Conservation (phyloP, 2,888 invertebrate species). For the Steinernema scapterisci region DNA sequence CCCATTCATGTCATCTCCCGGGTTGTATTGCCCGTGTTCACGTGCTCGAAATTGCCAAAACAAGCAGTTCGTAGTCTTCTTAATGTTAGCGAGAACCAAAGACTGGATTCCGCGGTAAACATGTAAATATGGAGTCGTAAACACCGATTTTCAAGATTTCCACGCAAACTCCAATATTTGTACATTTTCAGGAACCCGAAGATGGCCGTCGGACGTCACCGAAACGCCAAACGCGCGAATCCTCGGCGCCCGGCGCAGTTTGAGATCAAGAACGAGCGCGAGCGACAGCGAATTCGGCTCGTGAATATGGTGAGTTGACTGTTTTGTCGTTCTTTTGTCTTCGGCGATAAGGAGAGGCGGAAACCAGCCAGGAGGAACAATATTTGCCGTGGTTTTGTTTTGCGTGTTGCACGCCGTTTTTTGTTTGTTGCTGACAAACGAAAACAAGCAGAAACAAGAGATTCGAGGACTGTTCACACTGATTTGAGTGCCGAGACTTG, state of each 20-base stretch:
- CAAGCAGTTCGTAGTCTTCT: too few species aligned
- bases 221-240: too few species aligned
- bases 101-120: neutral
- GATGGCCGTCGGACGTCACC: too few species aligned
- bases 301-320: constrained; percentile 1
- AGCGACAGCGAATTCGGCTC: constrained; percentile 7
- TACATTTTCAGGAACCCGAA: neutral
- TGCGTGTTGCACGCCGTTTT: neutral
- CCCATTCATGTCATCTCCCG: too few species aligned
- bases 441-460: too few species aligned
- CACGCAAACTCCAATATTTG: neutral
- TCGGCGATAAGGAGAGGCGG: neutral
- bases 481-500: too few species aligned
- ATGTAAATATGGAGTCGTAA: neutral
- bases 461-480: too few species aligned
- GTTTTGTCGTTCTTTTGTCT: neutral
- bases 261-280: constrained; percentile 18
- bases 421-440: too few species aligned
- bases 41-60: too few species aligned
- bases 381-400: constrained; percentile 14
- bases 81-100: too few species aligned
- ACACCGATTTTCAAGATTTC: neutral
- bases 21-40: too few species aligned
- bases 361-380: neutral
- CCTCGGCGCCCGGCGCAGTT: neutral